These are phyloP conservation scores for Zaprionus inermis DNA, from an alignment of 1,140 invertebrate species.

Conservation along the genomic window DNA sequence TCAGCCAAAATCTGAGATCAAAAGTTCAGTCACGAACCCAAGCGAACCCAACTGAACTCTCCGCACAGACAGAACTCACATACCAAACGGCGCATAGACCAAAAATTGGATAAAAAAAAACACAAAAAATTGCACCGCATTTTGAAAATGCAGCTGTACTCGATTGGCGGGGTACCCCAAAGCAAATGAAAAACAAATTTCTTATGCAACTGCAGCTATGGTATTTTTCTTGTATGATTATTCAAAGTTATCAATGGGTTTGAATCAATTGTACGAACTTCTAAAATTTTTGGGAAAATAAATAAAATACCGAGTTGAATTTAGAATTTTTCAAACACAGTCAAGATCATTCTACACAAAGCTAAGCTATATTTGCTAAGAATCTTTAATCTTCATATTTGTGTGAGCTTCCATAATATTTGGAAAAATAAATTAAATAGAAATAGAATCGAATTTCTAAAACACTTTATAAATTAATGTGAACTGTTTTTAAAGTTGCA, in stretches of 20 bases:
- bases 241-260: background rate
- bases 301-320: background rate
- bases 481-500: background rate
- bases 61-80: conserved; percentile 56
- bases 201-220: conserved; percentile 4
- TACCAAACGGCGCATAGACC: conserved; percentile 54
- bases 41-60: conserved; percentile 33
- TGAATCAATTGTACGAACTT: background rate
- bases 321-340: background rate
- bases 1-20: conserved; percentile 65
- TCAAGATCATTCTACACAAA: background rate
- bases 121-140: conserved; percentile 34
- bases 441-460: background rate
- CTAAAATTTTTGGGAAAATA: background rate
- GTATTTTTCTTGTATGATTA: background rate
- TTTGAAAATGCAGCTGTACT: conserved; percentile 40
- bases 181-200: background rate
- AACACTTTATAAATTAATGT: background rate
- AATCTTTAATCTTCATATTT: no score
- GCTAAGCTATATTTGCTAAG: background rate
- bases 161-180: background rate
- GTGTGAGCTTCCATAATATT: no score
- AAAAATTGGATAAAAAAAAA: conserved; percentile 32
- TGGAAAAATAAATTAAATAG: no score
- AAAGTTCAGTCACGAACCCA: conserved; percentile 75